Base-by-base conservation (phyloP, 2,797 vertebrate genomes). In the Alca torda region DNA sequence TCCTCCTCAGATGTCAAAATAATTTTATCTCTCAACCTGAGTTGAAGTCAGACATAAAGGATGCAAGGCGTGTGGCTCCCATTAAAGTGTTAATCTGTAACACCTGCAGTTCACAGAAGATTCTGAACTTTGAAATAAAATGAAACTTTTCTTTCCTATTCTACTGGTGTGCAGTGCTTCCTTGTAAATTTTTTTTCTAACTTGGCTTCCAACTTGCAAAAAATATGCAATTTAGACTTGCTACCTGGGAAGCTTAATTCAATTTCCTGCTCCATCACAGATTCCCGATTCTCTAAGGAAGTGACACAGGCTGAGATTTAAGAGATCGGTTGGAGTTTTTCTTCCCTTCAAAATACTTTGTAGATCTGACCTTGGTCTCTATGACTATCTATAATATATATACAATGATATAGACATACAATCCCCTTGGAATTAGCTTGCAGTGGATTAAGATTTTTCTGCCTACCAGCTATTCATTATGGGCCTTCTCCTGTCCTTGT, bases 61-160 rank as follows among this genome's bases (percentile, higher is more conserved):
- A 92, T 92, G 84, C 95, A 87, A 76, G 23, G 53, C 35, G 24
- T 69, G 76, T 59, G 59, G 54, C 41, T 90, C 80, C 83, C 41
- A 92, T 80, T 91, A 88, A 85, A 89, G 80, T 63, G 74, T 88
- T 97, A 73, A 95, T 85, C 77, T 94, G 46, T 81, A 93, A 68
- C 90, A 95, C 75, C 92, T 96, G 93, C 77, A 87, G 16, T 86
- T 92, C 63, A 73, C 75, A 80, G 65, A 89, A 73, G 25, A 48
- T 79, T 48, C 26, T 89, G 8, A 82, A 76, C n/a, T 85, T 93
- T 37, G 30, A 89, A 90, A 91, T 67, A 85, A 86, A 50, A 10
- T 8, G 37, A 74, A 94, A 77, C 26, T 92, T 96, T 73, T 30
- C 43, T 86, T 87, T 82, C 46, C 15, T 48, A 59, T 87, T 83